Conservation (phyloP, 2,797 vertebrate genomes). For the Chelidonichthys spinosus region DNA sequence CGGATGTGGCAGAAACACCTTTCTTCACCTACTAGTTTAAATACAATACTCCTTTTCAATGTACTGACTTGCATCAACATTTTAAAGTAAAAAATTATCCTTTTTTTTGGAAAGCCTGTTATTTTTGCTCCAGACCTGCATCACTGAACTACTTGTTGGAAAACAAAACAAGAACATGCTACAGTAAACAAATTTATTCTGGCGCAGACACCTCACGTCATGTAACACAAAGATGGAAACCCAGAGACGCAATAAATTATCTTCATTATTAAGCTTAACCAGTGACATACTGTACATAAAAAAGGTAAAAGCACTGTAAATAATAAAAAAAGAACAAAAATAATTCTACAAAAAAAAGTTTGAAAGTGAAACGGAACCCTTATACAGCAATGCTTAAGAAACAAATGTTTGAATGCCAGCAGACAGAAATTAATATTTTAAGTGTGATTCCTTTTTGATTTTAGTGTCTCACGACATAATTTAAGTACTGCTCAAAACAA, state of each 20-base stretch:
- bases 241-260: slow-evolving; percentile 97
- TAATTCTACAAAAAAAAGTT: slow-evolving; percentile 83
- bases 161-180: slow-evolving; percentile 86
- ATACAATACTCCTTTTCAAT: slow-evolving; percentile 82
- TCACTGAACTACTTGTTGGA: slow-evolving; percentile 67
- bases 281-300: slow-evolving; percentile 93
- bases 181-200: slow-evolving; percentile 96
- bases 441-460: slow-evolving; percentile 93
- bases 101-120: slow-evolving; percentile 82
- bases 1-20: slow-evolving; percentile 69
- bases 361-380: slow-evolving; percentile 75
- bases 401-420: slow-evolving; percentile 89
- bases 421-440: slow-evolving; percentile 87
- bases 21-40: slow-evolving; percentile 86
- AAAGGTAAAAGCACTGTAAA: slow-evolving; percentile 90
- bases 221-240: slow-evolving; percentile 93
- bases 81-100: slow-evolving; percentile 74
- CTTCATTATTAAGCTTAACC: slow-evolving; percentile 94
- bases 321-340: slow-evolving; percentile 76
- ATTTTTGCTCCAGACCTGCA: slow-evolving; percentile 84
- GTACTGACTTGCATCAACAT: slow-evolving; percentile 86
- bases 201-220: slow-evolving; percentile 89
- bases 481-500: slow-evolving; percentile 89
- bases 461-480: slow-evolving; percentile 99
- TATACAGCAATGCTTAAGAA: slow-evolving; percentile 87